phyloP scores from a whole-genome alignment of 2,888 invertebrate species.

The Nysson spinosus region DNA sequence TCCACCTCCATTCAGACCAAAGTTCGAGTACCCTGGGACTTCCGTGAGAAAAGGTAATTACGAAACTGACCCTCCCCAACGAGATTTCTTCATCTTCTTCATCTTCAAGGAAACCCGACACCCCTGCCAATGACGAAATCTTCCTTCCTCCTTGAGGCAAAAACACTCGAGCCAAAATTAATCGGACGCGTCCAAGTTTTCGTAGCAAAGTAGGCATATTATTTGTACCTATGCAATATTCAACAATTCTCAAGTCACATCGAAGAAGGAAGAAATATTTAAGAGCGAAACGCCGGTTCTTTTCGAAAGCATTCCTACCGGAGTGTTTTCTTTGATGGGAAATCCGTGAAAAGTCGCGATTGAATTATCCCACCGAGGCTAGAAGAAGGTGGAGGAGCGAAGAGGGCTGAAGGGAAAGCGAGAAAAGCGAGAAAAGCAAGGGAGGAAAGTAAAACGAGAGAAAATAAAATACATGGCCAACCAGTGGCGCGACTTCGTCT shows the following conservation, averaged over 20 bases:
- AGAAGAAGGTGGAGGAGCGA: conserved; percentile 9
- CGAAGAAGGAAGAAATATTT: not conserved
- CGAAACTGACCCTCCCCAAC: conserved; percentile 70
- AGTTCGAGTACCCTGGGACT: conserved; percentile 62
- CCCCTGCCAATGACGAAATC: conserved; percentile 56
- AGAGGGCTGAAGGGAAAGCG: not conserved
- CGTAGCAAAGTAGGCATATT: too few species aligned
- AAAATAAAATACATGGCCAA: conserved; percentile 60
- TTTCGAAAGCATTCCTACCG: too few species aligned
- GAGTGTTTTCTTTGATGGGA: conserved; percentile 60
- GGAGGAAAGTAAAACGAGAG: conserved; percentile 49
- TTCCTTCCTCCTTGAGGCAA: conserved; percentile 38
- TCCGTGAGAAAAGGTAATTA: conserved; percentile 72
- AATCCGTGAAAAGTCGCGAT: conserved; percentile 64
- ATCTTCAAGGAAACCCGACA: conserved; percentile 24
- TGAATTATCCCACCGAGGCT: conserved; percentile 58
- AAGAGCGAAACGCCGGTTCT: too few species aligned
- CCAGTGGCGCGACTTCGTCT: conserved; percentile 60
- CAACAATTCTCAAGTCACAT: conserved; percentile 10
- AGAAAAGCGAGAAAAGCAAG: conserved; percentile 8
- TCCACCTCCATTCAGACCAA: conserved; percentile 31
- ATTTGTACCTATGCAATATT: too few species aligned
- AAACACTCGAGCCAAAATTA: too few species aligned
- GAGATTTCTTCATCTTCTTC: conserved; percentile 55
- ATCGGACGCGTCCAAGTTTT: conserved; percentile 40